Percentiles rank a stretch among this genome's conserved stretches.
phyloP scores from a whole-genome alignment of 2,113 vertebrate genomes.

The Thamnophis sirtalis region DNA sequence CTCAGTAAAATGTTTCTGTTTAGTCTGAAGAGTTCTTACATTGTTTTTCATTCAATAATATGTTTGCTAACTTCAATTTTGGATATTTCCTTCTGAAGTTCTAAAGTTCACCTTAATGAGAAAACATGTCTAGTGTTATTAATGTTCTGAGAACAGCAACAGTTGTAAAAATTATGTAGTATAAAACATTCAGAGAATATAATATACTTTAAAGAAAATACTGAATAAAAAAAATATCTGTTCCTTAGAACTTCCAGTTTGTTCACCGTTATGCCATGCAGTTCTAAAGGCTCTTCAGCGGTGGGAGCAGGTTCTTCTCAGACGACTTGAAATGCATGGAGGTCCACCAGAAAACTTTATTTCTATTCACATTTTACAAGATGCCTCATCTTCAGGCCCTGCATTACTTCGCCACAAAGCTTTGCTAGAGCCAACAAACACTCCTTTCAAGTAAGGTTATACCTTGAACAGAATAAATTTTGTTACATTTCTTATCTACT shows the following conservation, averaged over 20 bases:
- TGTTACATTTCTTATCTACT: neutral
- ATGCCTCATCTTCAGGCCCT: constrained; percentile 79
- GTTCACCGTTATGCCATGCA: constrained; percentile 89
- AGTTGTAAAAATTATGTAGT: neutral
- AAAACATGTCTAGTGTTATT: neutral
- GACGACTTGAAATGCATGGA: constrained; percentile 86
- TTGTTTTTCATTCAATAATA: neutral
- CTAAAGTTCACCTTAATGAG: neutral
- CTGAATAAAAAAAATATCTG: neutral
- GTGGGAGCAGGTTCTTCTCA: constrained; percentile 94
- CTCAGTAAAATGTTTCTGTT: neutral
- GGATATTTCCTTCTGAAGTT: neutral
- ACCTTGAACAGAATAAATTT: neutral
- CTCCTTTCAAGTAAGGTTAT: constrained; percentile 84
- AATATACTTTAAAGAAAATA: neutral
- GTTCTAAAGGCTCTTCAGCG: constrained; percentile 90
- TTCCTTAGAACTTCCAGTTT: constrained; percentile 87
- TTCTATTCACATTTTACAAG: constrained; percentile 77
- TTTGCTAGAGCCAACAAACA: constrained; percentile 91
- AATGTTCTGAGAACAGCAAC: neutral
- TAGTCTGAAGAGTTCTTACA: neutral
- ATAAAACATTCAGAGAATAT: neutral
- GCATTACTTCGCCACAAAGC: constrained; percentile 94
- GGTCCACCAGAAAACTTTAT: constrained; percentile 90
- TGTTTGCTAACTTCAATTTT: neutral